Conservation (phyloP, 2,888 invertebrate species). For the Artemia sinica region DNA sequence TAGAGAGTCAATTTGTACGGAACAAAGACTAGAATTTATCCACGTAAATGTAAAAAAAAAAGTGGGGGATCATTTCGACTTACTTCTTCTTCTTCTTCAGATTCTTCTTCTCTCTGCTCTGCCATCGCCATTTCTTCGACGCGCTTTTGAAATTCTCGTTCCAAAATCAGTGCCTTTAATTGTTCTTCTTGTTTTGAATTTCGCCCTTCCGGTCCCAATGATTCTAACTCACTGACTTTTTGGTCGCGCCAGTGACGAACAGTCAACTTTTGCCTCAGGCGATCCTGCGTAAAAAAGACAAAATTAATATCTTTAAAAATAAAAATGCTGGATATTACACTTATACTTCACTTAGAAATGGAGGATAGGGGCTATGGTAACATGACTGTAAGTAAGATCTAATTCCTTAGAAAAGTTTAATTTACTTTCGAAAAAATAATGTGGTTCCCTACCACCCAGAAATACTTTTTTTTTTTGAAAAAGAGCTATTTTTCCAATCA, state of each 20-base stretch:
- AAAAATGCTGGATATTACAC: too few species aligned
- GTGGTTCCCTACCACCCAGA: too few species aligned
- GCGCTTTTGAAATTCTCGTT: conserved; percentile 78
- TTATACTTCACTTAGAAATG: too few species aligned
- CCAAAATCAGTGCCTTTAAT: conserved; percentile 68
- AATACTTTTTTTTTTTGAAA: too few species aligned
- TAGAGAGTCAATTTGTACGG: too few species aligned
- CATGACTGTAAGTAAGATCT: too few species aligned
- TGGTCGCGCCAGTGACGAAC: conserved; percentile 63
- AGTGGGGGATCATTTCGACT: conserved; percentile 21
- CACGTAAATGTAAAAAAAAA: too few species aligned
- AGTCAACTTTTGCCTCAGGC: conserved; percentile 53
- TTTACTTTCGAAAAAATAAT: too few species aligned
- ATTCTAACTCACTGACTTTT: conserved; percentile 60
- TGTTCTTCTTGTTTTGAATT: conserved; percentile 70
- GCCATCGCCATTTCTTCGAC: conserved; percentile 57
- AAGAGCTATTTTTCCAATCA: too few species aligned
- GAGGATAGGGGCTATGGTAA: too few species aligned
- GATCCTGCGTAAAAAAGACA: conserved; percentile 35
- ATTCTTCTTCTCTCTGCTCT: conserved; percentile 49
- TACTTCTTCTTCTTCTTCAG: conserved; percentile 37
- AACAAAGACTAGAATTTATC: too few species aligned
- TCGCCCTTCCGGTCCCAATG: conserved; percentile 41
- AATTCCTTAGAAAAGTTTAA: too few species aligned
- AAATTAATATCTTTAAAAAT: neutral